These are phyloP conservation scores for Cyphomyrus plagiostoma DNA, from an alignment of 2,113 vertebrate species.

Conservation along the genomic window DNA sequence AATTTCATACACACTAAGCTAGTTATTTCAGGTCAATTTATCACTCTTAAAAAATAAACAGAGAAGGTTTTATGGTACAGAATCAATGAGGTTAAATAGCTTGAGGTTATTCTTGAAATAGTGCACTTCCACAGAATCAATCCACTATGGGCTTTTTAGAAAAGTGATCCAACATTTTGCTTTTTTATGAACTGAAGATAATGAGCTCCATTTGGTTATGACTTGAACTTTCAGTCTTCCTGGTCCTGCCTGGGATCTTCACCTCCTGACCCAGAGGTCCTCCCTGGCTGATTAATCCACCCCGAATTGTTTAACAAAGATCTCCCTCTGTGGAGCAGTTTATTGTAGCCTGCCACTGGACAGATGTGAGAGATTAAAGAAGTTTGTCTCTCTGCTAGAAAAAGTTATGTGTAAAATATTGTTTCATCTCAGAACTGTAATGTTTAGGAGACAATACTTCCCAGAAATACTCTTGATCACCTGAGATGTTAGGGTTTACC, in stretches of 20 bases:
- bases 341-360: neutral
- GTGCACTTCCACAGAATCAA: neutral
- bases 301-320: neutral
- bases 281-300: neutral
- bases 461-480: neutral
- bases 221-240: neutral
- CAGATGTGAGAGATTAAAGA: conserved; percentile 2
- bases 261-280: neutral
- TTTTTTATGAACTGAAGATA: neutral
- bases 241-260: neutral
- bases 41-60: neutral
- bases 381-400: neutral
- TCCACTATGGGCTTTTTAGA: neutral
- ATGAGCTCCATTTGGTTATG: neutral
- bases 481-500: neutral
- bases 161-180: neutral
- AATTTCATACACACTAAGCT: neutral
- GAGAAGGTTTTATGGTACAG: neutral
- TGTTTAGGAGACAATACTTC: neutral
- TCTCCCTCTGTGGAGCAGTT: neutral
- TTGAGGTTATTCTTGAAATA: neutral
- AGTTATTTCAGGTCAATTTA: neutral
- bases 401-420: neutral
- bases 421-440: neutral
- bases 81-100: neutral